phyloP scores from a whole-genome alignment of 2,888 invertebrate genomes.

The Leptinotarsa rubiginosa region DNA sequence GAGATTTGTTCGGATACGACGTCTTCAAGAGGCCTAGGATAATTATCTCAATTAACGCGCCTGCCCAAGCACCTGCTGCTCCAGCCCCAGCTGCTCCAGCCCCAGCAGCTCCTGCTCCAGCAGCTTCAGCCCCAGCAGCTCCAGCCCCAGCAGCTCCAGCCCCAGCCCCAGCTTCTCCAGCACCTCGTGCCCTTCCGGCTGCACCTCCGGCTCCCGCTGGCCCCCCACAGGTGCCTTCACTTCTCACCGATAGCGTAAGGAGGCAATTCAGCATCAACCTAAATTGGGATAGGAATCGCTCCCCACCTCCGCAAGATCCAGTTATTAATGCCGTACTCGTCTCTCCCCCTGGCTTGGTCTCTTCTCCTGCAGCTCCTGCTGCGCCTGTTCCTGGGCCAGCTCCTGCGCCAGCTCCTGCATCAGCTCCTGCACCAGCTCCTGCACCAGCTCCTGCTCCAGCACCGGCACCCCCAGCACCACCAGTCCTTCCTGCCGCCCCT shows the following conservation, averaged over 20 bases:
- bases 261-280: conserved; percentile 63
- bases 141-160: conserved; percentile 32
- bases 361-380: conserved; percentile 39
- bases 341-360: conserved; percentile 39
- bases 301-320: conserved; percentile 48
- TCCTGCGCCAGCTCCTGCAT: conserved; percentile 40
- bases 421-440: conserved; percentile 43
- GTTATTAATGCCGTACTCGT: conserved; percentile 38
- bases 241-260: conserved; percentile 61
- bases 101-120: conserved; percentile 45
- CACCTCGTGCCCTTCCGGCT: conserved; percentile 44
- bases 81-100: conserved; percentile 45
- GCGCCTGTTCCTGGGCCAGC: conserved; percentile 43
- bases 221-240: conserved; percentile 48
- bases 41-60: conserved; percentile 36
- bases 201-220: conserved; percentile 49
- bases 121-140: conserved; percentile 42
- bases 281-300: conserved; percentile 61
- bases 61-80: conserved; percentile 45
- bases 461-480: conserved; percentile 25
- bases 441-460: conserved; percentile 37
- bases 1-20: no score
- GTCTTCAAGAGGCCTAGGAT: conserved; percentile 57
- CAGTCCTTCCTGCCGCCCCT: conserved; percentile 41
- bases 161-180: conserved; percentile 37